phyloP scores from a whole-genome alignment of 2,888 invertebrate species.

The Pseudococcus viburni region DNA sequence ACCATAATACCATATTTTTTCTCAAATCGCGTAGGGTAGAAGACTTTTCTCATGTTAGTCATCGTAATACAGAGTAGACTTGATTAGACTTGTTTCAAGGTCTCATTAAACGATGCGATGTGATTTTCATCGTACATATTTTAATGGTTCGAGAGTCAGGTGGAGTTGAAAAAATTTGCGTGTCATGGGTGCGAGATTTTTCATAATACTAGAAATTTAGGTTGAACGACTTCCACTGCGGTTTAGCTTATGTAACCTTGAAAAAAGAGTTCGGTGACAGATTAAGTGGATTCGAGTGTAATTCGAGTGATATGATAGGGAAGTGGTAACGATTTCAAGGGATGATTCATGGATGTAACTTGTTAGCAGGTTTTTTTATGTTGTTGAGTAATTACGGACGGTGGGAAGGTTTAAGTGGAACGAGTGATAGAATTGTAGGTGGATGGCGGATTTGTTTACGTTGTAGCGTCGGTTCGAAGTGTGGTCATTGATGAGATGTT shows the following conservation, averaged over 20 bases:
- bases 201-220: slow-evolving; percentile 44
- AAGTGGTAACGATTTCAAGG: not conserved
- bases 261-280: slow-evolving; percentile 12
- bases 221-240: slow-evolving; percentile 41
- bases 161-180: slow-evolving; percentile 4
- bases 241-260: slow-evolving; percentile 9
- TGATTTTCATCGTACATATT: not conserved
- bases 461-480: no score
- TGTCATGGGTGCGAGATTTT: slow-evolving; percentile 41
- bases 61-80: not conserved
- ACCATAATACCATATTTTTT: not conserved
- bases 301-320: not conserved
- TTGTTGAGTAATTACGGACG: not conserved
- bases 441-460: no score
- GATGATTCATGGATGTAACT: not conserved
- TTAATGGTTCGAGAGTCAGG: not conserved
- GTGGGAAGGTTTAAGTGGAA: no score
- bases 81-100: slow-evolving; percentile 33
- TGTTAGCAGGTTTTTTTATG: not conserved
- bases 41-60: slow-evolving; percentile 53
- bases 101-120: slow-evolving; percentile 51
- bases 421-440: no score
- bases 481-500: no score
- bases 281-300: not conserved
- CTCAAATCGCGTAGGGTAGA: not conserved